Conservation (phyloP, 92 coral and sea anemone species). For the Siderastrea radians region DNA sequence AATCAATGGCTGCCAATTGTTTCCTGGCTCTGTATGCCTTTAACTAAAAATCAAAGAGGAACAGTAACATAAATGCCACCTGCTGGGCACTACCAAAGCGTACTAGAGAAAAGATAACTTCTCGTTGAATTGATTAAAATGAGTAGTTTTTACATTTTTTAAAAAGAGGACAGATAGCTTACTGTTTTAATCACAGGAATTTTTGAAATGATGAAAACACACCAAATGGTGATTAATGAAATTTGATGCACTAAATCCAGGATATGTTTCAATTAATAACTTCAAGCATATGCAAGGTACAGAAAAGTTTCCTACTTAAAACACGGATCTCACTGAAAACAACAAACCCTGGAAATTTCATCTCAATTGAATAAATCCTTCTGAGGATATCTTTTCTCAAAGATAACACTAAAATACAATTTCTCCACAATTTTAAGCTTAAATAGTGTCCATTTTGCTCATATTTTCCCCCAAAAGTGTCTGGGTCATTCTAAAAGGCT, state of each 20-base stretch:
- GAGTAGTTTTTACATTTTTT: constrained; percentile 17
- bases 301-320: constrained; percentile 20
- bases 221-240: background rate
- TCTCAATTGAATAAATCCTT: constrained; percentile 42
- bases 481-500: no score
- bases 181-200: constrained; percentile 51
- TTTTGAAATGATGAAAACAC: constrained; percentile 36
- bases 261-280: constrained; percentile 11
- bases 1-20: constrained; percentile 68
- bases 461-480: no score
- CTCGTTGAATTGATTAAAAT: constrained; percentile 18
- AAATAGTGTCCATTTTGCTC: no score
- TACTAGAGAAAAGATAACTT: constrained; percentile 53
- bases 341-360: constrained; percentile 59
- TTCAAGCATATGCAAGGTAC: constrained; percentile 17
- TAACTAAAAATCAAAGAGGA: constrained; percentile 19
- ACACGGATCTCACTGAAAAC: constrained; percentile 24
- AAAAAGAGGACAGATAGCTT: constrained; percentile 34
- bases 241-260: constrained; percentile 11
- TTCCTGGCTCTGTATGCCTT: constrained; percentile 65
- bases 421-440: no score
- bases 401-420: no score
- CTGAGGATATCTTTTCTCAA: constrained; percentile 43
- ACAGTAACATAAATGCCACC: no score
- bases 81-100: constrained; percentile 18